Base-by-base conservation (phyloP, 2,888 invertebrate genomes). In the Agrenia bidenticulata region DNA sequence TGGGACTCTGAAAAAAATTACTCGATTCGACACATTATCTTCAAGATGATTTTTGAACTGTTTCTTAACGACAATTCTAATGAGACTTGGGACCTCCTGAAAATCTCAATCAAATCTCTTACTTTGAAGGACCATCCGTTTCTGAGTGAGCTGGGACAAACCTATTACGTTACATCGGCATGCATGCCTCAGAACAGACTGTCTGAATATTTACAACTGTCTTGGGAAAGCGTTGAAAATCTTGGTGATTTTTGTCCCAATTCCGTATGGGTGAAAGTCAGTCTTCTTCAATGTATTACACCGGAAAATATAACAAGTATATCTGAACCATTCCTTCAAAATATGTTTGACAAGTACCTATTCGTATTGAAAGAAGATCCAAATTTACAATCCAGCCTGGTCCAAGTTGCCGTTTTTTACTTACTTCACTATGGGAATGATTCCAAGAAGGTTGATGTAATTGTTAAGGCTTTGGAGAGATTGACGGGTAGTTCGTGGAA, bases 21-120 rank as follows among this genome's bases (percentile, higher is more conserved):
- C 23, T 66, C 73, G 23, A 71, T 73, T 23, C 64, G 73, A 11
- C 54, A 62, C 27, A 60, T 72, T 21, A 65, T 73, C 21, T 66
- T 73, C 55, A 57, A 64, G 11, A 59, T 61, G n/a, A 66, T 72
- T 24, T 70, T 66, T 21, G 50, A 59, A 17, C 54, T 68, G 1
- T 73, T 68, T 57, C 32, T 70, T 1, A 62, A 55, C 27, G 64
- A 71, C 24, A 64, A 63, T 17, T 63, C 71, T 1, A 57, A 62
- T 13, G 66, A 69, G n/a, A 69, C 64, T 60, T 71, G 68, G 64
- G 58, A 64, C 26, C 59, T 71, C 1, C 37, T 71, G 9, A 58
- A 56, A 39, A 32, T 61, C 1, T 53, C 66, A 4, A 64, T 71
- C 13, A 54, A 55, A 23, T 60, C 63, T 2, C 24, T 69, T 23